phyloP scores from a whole-genome alignment of 92 coral and sea anemone genomes.

The Palythoa grandis region DNA sequence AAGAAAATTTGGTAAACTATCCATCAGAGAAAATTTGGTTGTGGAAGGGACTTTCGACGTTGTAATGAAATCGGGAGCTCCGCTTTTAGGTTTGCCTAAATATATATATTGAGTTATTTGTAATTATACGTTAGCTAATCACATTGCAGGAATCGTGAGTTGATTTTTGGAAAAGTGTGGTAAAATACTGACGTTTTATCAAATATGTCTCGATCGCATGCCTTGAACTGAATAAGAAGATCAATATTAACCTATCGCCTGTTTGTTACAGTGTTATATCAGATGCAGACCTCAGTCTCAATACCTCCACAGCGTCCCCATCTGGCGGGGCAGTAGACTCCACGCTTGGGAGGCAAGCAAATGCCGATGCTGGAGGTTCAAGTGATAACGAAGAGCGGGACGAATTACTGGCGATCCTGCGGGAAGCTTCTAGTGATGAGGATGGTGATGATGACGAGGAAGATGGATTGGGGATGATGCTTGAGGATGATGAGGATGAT shows the following conservation, averaged over 20 bases:
- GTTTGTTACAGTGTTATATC: conserved; percentile 57
- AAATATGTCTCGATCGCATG: not conserved
- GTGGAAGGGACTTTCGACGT: no score
- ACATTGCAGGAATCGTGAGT: not conserved
- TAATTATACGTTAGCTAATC: no score
- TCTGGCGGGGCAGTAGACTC: conserved; percentile 30
- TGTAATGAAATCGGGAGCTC: no score
- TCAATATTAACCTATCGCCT: not conserved
- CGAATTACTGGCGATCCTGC: conserved; percentile 89
- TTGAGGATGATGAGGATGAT: conserved; percentile 68
- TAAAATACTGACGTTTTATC: no score
- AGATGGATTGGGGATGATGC: conserved; percentile 70
- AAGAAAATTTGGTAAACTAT: no score
- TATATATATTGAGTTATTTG: no score
- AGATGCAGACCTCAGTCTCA: conserved; percentile 69
- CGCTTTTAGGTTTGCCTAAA: no score
- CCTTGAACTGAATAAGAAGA: not conserved
- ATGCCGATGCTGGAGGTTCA: conserved; percentile 32
- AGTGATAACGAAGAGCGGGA: conserved; percentile 89
- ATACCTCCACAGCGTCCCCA: conserved; percentile 75
- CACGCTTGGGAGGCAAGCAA: conserved; percentile 47
- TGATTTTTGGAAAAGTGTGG: not conserved
- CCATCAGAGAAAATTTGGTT: no score
- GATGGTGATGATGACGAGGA: conserved; percentile 95
- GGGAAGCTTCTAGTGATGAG: conserved; percentile 97